phyloP scores from a whole-genome alignment of 2,113 vertebrate species.

The Pteruthius melanotis region DNA sequence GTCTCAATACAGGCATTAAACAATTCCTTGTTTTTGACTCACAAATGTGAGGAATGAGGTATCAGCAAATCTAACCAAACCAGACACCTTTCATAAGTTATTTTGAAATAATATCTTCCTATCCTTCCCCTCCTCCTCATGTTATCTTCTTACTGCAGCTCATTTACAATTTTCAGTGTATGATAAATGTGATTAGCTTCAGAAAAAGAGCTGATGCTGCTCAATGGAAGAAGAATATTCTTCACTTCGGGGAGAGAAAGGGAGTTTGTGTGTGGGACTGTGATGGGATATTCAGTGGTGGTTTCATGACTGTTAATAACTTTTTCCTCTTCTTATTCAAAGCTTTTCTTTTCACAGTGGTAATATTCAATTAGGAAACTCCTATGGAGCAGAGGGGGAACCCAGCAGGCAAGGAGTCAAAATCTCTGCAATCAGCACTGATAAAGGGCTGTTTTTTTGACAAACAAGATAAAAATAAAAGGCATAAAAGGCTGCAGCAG shows the following conservation, averaged over 20 bases:
- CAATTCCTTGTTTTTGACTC: neutral
- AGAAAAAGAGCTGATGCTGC: neutral
- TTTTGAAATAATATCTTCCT: neutral
- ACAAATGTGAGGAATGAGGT: neutral
- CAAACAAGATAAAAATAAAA: conserved; percentile 47
- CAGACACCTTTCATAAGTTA: neutral
- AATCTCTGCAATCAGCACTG: conserved; percentile 26
- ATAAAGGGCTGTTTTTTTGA: conserved; percentile 52
- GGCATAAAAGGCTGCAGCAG: neutral
- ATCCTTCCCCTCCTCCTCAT: neutral
- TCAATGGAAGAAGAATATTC: neutral
- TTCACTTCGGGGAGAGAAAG: neutral
- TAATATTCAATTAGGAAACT: conserved; percentile 21
- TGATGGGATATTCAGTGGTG: neutral
- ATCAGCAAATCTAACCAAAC: neutral
- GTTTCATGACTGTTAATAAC: neutral
- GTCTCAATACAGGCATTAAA: neutral
- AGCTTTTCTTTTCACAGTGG: neutral
- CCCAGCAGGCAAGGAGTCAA: neutral
- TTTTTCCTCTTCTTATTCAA: neutral
- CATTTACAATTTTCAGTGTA: neutral
- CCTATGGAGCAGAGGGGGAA: neutral
- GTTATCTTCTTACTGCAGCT: neutral
- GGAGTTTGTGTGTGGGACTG: neutral
- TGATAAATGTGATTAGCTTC: neutral